Evolutionary conservation across 2,797 vertebrate species (phyloP), one percentile per base, ranked within the genome.

Genomic region (Hippoglossus hippoglossus): DNA sequence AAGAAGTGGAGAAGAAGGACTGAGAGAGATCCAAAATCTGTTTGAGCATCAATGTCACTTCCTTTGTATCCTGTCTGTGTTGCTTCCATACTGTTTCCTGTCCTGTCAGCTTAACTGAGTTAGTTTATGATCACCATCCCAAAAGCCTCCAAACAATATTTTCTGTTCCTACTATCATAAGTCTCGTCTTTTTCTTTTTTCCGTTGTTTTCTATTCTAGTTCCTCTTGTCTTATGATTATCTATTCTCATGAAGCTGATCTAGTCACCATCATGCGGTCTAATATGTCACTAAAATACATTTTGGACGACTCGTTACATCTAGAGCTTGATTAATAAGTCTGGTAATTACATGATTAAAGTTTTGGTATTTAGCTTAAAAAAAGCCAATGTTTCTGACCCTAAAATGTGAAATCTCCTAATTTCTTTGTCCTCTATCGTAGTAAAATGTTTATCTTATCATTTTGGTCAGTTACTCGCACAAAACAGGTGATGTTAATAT

Each of bases 51-150:
- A 63, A 15, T 54, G 56, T 75, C 71, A 68, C 61, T 77, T 80
- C 36, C 63, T 55, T 64, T 67, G 46, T 66, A 64, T 73, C 56
- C 70, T 31, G 19, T 51, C 56, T 78, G 66, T 67, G 57, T 62
- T 41, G 55, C 46, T 74, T 79, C 44, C 52, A 22, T 50, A 11
- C 39, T 67, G 54, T 10, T 49, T 49, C 5, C 51, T 67, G 28
- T 66, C 56, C 52, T 16, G 39, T 75, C 46, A 60, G 61, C 63
- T 70, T 75, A 64, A 57, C 60, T 58, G 61, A 63, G 71, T 80
- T 66, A 31, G 54, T 75, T 81, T 72, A 75, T 82, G 71, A 81
- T 70, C 54, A 11, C 65, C 65, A 65, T 68, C 58, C 53, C 39
- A 74, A 63, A 73, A 56, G 61, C 55, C 25, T 60, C 34, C 39